Conservation (phyloP, 2,113 vertebrate genomes). For the Urocynchramus pylzowi region DNA sequence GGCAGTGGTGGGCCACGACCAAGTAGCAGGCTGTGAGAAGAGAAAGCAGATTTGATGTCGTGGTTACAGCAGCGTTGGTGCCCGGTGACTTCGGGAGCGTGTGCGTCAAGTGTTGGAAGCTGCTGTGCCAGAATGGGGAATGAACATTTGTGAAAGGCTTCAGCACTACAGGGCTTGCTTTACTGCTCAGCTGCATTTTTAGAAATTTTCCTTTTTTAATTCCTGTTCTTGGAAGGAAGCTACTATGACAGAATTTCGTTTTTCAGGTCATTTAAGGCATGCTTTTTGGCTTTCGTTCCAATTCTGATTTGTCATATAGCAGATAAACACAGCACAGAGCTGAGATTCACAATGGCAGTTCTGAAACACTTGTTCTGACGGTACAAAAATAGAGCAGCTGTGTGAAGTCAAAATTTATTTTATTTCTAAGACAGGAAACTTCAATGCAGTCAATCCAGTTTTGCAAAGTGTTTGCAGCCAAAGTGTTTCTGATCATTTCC, state of each 20-base stretch:
- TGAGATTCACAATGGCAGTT: slow-evolving; percentile 46
- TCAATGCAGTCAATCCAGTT: slow-evolving; percentile 14
- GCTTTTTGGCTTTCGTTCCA: background rate
- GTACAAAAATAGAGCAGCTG: slow-evolving; percentile 54
- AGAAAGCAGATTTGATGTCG: background rate
- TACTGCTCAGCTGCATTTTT: slow-evolving; percentile 18
- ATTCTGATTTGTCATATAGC: slow-evolving; percentile 41
- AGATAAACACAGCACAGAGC: slow-evolving; percentile 28
- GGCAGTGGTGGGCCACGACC: background rate
- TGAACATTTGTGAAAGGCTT: background rate
- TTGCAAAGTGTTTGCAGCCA: slow-evolving; percentile 12
- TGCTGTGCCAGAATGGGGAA: background rate
- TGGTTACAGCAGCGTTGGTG: background rate
- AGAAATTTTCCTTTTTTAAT: slow-evolving; percentile 17
- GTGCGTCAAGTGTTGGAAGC: background rate
- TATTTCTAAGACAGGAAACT: slow-evolving; percentile 25
- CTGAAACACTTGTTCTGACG: slow-evolving; percentile 35
- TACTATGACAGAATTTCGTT: background rate
- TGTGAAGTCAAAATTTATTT: slow-evolving; percentile 51
- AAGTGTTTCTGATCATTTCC: slow-evolving; percentile 6
- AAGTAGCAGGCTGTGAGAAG: background rate
- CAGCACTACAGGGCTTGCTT: background rate
- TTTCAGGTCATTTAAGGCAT: slow-evolving; percentile 42
- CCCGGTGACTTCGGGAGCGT: background rate
- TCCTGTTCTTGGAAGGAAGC: slow-evolving; percentile 52